Evolutionary conservation across 2,797 vertebrate genomes (phyloP).

Genomic region (Pterois miles): DNA sequence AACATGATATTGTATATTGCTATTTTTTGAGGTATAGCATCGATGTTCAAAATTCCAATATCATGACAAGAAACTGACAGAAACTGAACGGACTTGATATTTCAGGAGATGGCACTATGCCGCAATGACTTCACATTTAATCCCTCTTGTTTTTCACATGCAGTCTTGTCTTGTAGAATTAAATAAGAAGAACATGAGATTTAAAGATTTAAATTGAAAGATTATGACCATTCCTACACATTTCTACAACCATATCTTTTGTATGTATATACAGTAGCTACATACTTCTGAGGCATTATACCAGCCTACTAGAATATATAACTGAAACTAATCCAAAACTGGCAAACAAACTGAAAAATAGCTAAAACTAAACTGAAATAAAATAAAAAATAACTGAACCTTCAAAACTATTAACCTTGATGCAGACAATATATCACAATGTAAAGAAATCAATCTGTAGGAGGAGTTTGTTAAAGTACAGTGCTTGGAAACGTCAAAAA

Average conservation of each 20-base stretch:
- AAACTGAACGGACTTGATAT: not conserved
- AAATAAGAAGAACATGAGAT: no score
- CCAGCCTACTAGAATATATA: no score
- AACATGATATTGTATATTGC: no score
- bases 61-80: no score
- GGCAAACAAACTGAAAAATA: not conserved
- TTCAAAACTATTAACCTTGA: not conserved
- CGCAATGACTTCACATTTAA: not conserved
- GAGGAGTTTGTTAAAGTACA: no score
- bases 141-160: no score
- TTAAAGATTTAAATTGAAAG: no score
- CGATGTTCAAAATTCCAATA: no score
- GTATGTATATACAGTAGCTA: not conserved
- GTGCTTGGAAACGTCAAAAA: no score
- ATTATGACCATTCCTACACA: not conserved
- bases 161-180: no score
- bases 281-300: not conserved
- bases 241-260: not conserved
- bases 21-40: no score
- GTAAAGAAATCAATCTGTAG: no score
- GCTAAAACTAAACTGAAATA: not conserved
- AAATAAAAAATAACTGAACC: not conserved
- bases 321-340: not conserved
- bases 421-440: conserved; percentile 7
- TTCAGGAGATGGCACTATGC: not conserved